Percentiles rank a stretch among this genome's conserved stretches.
These are phyloP conservation scores for Lithophane leautieri DNA, from an alignment of 2,888 invertebrate genomes.

Conservation along the genomic window DNA sequence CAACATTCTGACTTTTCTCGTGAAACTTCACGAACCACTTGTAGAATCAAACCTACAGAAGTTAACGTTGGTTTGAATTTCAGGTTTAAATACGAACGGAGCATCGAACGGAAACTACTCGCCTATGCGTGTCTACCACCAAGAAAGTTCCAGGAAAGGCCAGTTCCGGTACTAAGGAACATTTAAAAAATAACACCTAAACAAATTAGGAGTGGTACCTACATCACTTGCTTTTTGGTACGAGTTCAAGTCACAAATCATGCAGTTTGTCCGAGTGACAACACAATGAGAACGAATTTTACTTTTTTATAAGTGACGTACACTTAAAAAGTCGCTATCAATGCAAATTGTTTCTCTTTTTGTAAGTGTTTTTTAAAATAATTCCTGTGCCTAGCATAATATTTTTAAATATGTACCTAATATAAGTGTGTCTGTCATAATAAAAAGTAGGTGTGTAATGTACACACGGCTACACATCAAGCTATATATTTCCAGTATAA, in stretches of 20 bases:
- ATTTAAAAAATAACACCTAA: conserved; percentile 18
- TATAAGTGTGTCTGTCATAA: conserved; percentile 44
- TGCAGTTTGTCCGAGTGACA: conserved; percentile 4
- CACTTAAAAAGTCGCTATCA: conserved; percentile 20
- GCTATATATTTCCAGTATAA: no score
- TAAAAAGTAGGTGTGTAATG: conserved; percentile 16
- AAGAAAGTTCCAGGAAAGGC: conserved; percentile 94
- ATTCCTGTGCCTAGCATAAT: conserved; percentile 59
- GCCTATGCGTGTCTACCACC: conserved; percentile 95
- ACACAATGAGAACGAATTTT: conserved; percentile 21
- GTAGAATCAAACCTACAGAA: background rate
- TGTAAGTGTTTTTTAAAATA: conserved; percentile 42
- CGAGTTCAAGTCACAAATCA: conserved; percentile 42
- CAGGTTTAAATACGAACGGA: conserved; percentile 92
- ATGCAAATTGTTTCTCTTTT: conserved; percentile 49
- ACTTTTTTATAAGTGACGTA: background rate
- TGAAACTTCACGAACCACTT: background rate
- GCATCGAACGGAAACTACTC: conserved; percentile 93
- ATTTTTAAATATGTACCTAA: conserved; percentile 37
- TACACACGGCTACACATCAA: no score
- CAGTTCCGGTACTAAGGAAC: conserved; percentile 93
- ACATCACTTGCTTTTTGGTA: conserved; percentile 16
- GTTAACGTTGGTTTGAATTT: conserved; percentile 33
- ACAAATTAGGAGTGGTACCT: conserved; percentile 7
- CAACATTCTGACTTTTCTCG: background rate